Conservation (phyloP, 2,113 vertebrate species). For the Hemibagrus wyckioides region DNA sequence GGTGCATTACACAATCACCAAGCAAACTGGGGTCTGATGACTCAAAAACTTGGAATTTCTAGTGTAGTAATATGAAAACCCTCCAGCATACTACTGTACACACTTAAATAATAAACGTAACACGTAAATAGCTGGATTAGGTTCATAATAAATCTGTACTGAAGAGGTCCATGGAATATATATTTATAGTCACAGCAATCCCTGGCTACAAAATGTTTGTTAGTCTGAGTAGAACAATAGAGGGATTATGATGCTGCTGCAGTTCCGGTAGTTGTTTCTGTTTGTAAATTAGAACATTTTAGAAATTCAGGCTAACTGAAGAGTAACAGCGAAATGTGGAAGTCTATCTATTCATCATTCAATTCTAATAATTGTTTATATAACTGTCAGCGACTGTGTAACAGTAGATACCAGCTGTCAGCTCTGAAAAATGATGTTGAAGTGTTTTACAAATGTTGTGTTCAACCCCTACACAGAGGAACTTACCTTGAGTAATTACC, state of each 20-base stretch:
- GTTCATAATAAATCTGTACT: neutral
- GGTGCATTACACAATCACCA: neutral
- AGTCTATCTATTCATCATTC: neutral
- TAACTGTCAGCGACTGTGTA: conserved; percentile 5
- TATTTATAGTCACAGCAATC: neutral
- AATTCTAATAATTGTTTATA: neutral
- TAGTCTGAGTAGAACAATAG: neutral
- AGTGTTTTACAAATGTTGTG: neutral
- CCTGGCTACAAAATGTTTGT: neutral
- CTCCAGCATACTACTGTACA: neutral
- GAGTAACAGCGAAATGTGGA: neutral
- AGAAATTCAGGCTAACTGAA: neutral
- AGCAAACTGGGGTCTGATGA: neutral
- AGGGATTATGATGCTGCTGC: neutral
- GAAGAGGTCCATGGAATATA: neutral
- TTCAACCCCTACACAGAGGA: neutral
- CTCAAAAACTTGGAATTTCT: too few relatives aligned
- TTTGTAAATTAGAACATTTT: neutral
- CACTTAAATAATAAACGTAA: neutral
- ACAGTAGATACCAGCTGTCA: conserved; percentile 16
- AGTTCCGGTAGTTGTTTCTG: neutral
- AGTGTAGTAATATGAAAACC: neutral
- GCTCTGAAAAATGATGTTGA: conserved; percentile 17
- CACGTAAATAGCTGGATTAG: neutral
- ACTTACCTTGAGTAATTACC: neutral